phyloP scores from a whole-genome alignment of 2,797 vertebrate species.

The Chrysocyon brachyurus region DNA sequence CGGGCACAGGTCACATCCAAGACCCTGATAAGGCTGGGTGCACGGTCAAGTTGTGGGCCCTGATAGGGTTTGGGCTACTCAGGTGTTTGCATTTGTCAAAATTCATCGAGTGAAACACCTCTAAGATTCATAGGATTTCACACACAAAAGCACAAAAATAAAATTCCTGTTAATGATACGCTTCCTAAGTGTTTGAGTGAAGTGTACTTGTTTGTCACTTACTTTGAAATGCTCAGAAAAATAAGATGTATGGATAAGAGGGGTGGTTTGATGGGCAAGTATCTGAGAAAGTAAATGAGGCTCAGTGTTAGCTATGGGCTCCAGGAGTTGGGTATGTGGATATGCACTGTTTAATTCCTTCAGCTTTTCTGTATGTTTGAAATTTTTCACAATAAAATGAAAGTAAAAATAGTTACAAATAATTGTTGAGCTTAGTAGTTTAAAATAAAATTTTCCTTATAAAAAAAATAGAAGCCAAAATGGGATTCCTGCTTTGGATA shows the following conservation, averaged over 20 bases:
- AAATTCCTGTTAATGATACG: rapidly evolving
- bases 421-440: not conserved
- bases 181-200: not conserved
- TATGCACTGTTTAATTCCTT: too few species aligned
- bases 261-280: not conserved
- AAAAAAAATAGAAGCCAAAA: not conserved
- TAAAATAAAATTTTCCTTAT: not conserved
- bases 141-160: not conserved
- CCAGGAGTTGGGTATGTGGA: not conserved
- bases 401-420: not conserved
- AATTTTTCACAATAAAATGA: not conserved
- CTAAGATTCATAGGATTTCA: too few species aligned
- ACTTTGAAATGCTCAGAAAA: not conserved
- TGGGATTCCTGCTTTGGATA: not conserved
- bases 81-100: not conserved
- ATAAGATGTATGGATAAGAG: not conserved
- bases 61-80: not conserved
- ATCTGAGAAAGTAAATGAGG: too few species aligned
- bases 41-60: not conserved
- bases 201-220: not conserved
- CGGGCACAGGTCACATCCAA: not conserved
- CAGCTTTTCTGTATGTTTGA: not conserved
- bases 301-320: rapidly evolving
- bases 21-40: not conserved
- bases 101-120: not conserved